phyloP scores from a whole-genome alignment of 2,888 invertebrate genomes.

The Dilophus febrilis region DNA sequence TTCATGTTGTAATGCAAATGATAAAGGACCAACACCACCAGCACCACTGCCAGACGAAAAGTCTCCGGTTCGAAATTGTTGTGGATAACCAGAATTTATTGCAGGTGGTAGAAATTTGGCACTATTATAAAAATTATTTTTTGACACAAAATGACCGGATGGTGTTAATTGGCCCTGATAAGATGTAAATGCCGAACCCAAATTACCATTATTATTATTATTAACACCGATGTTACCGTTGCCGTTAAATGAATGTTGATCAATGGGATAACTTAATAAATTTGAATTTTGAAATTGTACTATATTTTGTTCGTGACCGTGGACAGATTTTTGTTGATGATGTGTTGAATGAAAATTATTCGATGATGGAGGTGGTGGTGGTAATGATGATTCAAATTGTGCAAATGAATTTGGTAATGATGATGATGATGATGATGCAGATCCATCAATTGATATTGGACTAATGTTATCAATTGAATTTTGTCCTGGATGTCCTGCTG shows the following conservation, averaged over 20 bases:
- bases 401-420: not conserved
- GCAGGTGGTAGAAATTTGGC: not conserved
- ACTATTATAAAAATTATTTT: conserved; percentile 2
- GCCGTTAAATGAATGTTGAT: not conserved
- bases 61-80: not conserved
- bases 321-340: no score
- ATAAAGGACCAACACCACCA: not conserved
- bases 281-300: conserved; percentile 1
- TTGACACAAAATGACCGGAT: conserved; percentile 4
- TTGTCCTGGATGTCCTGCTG: not conserved
- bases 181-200: not conserved
- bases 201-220: no score
- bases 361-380: conserved; percentile 1
- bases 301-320: no score
- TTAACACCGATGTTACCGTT: no score
- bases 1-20: not conserved
- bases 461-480: not conserved
- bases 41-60: no score
- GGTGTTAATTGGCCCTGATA: conserved; percentile 1
- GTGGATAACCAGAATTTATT: not conserved
- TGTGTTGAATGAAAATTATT: no score
- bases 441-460: no score
- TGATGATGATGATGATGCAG: no score
- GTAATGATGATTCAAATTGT: conserved; percentile 1
- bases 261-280: not conserved